Conservation (phyloP, 2,888 invertebrate species). For the Eilema sororculum region DNA sequence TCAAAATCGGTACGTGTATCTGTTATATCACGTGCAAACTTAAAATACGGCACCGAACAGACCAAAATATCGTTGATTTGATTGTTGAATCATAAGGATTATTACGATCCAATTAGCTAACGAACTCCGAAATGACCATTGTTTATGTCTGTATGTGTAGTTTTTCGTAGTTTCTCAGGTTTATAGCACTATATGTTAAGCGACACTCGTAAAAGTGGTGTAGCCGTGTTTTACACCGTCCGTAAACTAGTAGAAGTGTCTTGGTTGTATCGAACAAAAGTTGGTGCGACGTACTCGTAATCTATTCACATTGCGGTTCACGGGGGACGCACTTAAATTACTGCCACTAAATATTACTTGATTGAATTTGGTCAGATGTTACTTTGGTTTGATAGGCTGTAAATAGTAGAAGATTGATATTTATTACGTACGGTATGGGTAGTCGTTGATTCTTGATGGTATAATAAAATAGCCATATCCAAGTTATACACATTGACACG, state of each 20-base stretch:
- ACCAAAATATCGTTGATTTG: conserved; percentile 59
- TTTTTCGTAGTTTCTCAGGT: conserved; percentile 74
- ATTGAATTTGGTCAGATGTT: conserved; percentile 49
- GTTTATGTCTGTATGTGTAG: conserved; percentile 67
- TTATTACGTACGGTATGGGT: background rate
- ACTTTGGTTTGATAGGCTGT: conserved; percentile 19
- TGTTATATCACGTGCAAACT: conserved; percentile 41
- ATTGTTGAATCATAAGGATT: conserved; percentile 60
- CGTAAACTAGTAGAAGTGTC: conserved; percentile 72
- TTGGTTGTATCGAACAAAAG: conserved; percentile 69
- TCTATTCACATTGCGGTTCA: conserved; percentile 61
- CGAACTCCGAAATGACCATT: conserved; percentile 74
- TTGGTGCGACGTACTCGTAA: conserved; percentile 66
- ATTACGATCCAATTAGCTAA: conserved; percentile 78
- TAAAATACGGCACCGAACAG: conserved; percentile 39
- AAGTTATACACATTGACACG: background rate
- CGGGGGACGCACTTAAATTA: conserved; percentile 59
- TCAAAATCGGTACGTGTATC: conserved; percentile 50
- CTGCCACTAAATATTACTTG: conserved; percentile 59
- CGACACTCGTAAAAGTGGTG: conserved; percentile 78
- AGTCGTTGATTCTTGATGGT: background rate
- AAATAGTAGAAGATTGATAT: conserved; percentile 12
- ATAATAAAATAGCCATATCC: background rate
- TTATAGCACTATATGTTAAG: conserved; percentile 82
- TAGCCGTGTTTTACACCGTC: conserved; percentile 78